Evolutionary conservation across 2,888 invertebrate genomes (phyloP).

Genomic region (Nephrotoma guestfalica): DNA sequence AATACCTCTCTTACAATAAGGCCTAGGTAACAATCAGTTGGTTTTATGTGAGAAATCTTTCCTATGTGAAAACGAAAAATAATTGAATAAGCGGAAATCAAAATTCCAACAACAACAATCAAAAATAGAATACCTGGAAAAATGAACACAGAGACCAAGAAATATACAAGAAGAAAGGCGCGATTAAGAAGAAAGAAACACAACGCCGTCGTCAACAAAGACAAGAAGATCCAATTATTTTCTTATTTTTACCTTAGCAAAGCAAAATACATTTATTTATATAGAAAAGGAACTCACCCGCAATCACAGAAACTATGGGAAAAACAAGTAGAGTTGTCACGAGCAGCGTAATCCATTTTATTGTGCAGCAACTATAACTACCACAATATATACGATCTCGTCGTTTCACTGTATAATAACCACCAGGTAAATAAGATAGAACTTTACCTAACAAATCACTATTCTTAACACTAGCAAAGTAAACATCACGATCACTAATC

Average conservation of each 20-base stretch:
- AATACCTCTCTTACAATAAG: neutral
- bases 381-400: neutral
- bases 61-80: neutral
- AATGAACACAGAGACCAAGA: neutral
- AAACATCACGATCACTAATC: neutral
- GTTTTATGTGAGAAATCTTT: neutral
- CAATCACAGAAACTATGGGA: neutral
- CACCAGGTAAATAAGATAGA: neutral
- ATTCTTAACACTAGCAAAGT: neutral
- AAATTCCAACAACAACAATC: neutral
- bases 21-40: neutral
- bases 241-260: neutral
- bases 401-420: neutral
- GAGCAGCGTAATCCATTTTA: neutral
- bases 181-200: neutral
- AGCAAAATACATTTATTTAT: neutral
- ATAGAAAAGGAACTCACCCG: neutral
- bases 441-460: neutral
- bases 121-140: neutral
- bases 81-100: neutral
- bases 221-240: neutral
- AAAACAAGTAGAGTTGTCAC: neutral
- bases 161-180: neutral
- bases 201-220: neutral
- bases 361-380: neutral